A percentile compares a stretch with the other conserved stretches of the same genome.
phyloP scores from a whole-genome alignment of 2,797 vertebrate species.

The Parotocinclus haroldoi region DNA sequence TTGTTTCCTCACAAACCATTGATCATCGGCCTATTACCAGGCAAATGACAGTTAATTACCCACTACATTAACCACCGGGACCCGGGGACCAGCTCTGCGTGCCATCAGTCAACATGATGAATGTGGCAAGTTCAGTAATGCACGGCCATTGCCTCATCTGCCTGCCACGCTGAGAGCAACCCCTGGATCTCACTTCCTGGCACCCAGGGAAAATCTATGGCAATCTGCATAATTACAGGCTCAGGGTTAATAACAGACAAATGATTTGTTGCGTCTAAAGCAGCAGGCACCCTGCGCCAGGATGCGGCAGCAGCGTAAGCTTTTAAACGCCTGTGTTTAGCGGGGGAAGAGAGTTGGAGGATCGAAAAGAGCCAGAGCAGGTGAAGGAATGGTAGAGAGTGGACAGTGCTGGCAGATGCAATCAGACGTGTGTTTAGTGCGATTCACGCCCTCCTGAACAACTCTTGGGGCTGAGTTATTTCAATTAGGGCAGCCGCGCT shows the following conservation, averaged over 20 bases:
- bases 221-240: constrained; percentile 99
- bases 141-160: constrained; percentile 87
- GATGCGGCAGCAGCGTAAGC: constrained; percentile 60
- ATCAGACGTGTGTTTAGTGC: constrained; percentile 72
- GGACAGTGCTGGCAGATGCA: constrained; percentile 57
- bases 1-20: constrained; percentile 99
- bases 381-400: constrained; percentile 7
- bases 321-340: constrained; percentile 29
- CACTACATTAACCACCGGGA: constrained; percentile 99
- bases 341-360: neutral
- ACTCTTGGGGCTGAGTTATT: constrained; percentile 92
- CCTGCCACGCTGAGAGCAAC: constrained; percentile 87
- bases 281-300: constrained; percentile 78
- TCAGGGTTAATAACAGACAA: constrained; percentile 99
- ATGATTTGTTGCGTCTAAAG: constrained; percentile 96
- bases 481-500: constrained; percentile 89
- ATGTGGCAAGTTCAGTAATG: constrained; percentile 98
- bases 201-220: constrained; percentile 95
- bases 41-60: constrained; percentile 99
- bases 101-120: constrained; percentile 99
- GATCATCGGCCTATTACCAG: constrained; percentile 99
- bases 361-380: neutral
- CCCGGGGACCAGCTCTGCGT: constrained; percentile 90
- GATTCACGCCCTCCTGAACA: constrained; percentile 85
- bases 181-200: constrained; percentile 92